Conservation (phyloP, 1,140 invertebrate species). For the Drosophila erecta region DNA sequence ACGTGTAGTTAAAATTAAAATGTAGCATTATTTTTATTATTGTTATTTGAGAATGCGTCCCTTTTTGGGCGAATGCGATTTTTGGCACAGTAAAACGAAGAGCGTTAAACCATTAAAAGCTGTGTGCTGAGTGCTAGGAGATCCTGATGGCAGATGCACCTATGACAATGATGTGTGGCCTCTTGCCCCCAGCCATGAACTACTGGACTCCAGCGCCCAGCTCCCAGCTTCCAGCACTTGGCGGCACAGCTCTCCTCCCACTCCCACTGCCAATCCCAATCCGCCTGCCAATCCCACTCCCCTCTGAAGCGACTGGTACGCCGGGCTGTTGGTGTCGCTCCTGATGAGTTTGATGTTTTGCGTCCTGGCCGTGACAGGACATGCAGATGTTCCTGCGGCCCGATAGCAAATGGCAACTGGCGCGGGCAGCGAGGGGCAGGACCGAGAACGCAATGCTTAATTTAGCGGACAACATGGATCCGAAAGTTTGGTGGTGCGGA, state of each 20-base stretch:
- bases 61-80: too few species aligned
- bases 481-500: slow-evolving; percentile 47
- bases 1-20: too few species aligned
- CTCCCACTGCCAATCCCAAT: too few species aligned
- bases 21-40: too few species aligned
- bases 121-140: slow-evolving; percentile 5
- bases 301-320: not conserved
- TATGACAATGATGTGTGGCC: slow-evolving; percentile 61
- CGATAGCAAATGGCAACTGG: not conserved
- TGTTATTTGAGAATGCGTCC: too few species aligned
- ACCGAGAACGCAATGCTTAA: slow-evolving; percentile 69
- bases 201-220: slow-evolving; percentile 40
- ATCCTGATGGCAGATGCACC: slow-evolving; percentile 24
- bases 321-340: slow-evolving; percentile 58
- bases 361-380: slow-evolving; percentile 76
- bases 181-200: slow-evolving; percentile 53
- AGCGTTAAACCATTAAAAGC: not conserved
- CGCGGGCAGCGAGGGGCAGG: slow-evolving; percentile 1
- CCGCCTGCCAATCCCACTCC: not conserved
- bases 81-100: too few species aligned
- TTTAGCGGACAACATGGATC: slow-evolving; percentile 74
- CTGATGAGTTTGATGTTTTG: slow-evolving; percentile 80
- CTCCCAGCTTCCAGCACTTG: slow-evolving; percentile 32
- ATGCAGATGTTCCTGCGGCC: slow-evolving; percentile 73
- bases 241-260: slow-evolving; percentile 4